Evolutionary conservation across 2,113 vertebrate species (phyloP), one percentile per base, ranked within the genome.

Genomic region (Neotoma lepida): DNA sequence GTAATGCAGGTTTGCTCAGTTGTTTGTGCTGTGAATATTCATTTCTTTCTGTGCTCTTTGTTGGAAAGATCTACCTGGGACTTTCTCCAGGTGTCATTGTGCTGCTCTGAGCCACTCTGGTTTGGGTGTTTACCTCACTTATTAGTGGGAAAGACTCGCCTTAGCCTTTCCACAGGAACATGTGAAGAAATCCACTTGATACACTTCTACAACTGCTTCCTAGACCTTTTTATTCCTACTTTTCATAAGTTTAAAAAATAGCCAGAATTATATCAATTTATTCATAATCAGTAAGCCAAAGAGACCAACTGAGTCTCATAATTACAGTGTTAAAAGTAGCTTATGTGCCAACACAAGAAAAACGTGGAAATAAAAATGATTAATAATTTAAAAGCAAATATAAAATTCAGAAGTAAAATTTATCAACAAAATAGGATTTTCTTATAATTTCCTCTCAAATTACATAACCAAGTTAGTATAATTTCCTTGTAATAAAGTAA

Each of bases 301-400:
- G 35, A 93, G 18, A 90, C 30, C 28, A 90, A 88, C 22, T 6
- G 17, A 94, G 46, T 61, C 80, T 93, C 6, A 44, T 89, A 87
- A 95, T 80, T 93, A 76, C 20, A 88, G 28, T 51, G n/a, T 94
- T 51, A 73, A 71, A 94, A 87, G 68, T 30, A 93, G 9, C 24
- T 20, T 95, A 41, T 86, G 30, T 0, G 54, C 28, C n/a, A 94
- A 94, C 63, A 58, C 6, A 77, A 88, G 84, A 86, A 92, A 95
- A 86, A 76, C 26, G 44, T 78, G 63, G 24, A 24, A 35, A 58
- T 70, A 17, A 93, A 95, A 93, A 82, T 71, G 20, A 35, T 44
- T 87, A 90, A 70, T 90, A 90, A 93, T 94, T 88, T 93, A 81
- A 94, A 94, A 86, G 51, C 28, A 93, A 93, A 88, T 73, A 89